Evolutionary conservation across 2,888 invertebrate species (phyloP).

Genomic region (Diabrotica balteata): DNA sequence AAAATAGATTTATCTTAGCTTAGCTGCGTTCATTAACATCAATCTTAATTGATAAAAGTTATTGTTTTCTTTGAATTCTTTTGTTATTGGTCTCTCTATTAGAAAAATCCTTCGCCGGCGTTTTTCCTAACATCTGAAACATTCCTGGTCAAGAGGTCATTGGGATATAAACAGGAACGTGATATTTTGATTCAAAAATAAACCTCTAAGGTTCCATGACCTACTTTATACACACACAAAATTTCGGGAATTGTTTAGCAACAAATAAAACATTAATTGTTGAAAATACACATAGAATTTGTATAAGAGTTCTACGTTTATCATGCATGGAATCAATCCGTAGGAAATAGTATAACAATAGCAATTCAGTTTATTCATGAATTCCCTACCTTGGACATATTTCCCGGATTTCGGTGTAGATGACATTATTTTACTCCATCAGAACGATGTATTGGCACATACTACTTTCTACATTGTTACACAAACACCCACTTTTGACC

Average conservation of each 20-base stretch:
- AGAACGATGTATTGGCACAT: constrained; percentile 27
- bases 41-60: too few species aligned
- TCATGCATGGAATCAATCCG: too few species aligned
- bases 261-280: too few species aligned
- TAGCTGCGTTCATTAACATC: too few species aligned
- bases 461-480: constrained; percentile 28
- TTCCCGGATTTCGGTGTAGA: constrained; percentile 60
- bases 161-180: not conserved
- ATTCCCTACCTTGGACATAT: constrained; percentile 58
- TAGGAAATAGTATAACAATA: not conserved
- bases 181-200: not conserved
- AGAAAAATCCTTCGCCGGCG: not conserved
- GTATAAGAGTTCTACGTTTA: too few species aligned
- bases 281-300: too few species aligned
- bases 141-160: not conserved
- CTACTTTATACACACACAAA: constrained; percentile 6
- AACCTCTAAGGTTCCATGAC: constrained; percentile 13
- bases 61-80: too few species aligned
- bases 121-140: not conserved
- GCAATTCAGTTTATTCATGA: not conserved
- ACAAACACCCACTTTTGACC: constrained; percentile 23
- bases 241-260: too few species aligned
- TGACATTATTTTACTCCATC: constrained; percentile 56
- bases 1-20: too few species aligned
- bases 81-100: not conserved